Percentiles rank a stretch among this genome's conserved stretches.
Conservation (phyloP, 2,888 invertebrate genomes). For the Agapostemon virescens region DNA sequence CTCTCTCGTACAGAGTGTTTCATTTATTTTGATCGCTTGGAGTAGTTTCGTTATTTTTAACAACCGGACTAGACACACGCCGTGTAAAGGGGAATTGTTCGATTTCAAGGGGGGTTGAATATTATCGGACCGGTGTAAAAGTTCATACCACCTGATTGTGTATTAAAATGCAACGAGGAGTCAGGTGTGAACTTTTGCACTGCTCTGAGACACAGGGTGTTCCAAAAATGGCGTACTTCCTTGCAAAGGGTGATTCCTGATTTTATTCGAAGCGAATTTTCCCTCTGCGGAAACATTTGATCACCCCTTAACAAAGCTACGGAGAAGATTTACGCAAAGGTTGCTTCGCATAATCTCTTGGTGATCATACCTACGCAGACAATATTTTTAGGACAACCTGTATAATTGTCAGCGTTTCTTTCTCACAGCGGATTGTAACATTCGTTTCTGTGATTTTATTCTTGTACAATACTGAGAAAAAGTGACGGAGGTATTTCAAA, state of each 20-base stretch:
- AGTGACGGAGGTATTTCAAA: background rate
- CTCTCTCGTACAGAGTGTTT: conserved; percentile 32
- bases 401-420: background rate
- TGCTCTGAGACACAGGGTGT: no score
- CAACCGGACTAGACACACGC: background rate
- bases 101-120: background rate
- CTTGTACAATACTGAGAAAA: background rate
- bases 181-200: background rate
- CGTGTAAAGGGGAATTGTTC: background rate
- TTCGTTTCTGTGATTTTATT: conserved; percentile 13
- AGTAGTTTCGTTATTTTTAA: background rate
- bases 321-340: no score
- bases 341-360: no score
- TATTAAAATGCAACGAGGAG: background rate
- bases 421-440: conserved; percentile 5
- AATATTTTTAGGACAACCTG: no score
- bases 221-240: no score
- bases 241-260: no score
- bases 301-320: no score
- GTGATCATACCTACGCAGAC: no score
- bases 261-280: no score
- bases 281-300: no score
- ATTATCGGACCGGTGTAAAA: background rate
- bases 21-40: background rate
- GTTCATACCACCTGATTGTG: background rate